phyloP scores from a whole-genome alignment of 2,888 invertebrate species.

The Morpho achilles region DNA sequence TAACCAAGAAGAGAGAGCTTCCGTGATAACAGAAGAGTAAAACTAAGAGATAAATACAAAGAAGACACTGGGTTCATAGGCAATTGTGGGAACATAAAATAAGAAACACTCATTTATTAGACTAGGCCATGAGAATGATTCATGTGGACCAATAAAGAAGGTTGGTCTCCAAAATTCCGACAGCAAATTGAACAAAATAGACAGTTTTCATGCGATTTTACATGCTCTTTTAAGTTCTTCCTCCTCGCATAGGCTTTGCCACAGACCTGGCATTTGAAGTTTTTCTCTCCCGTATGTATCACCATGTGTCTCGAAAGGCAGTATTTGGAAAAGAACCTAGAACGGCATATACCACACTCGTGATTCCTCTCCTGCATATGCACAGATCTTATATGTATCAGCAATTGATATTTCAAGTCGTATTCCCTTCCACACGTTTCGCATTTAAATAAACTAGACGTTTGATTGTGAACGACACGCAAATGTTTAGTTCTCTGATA shows the following conservation, averaged over 20 bases:
- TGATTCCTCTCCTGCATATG: conserved; percentile 61
- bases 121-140: conserved; percentile 24
- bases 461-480: conserved; percentile 52
- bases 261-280: conserved; percentile 67
- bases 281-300: conserved; percentile 71
- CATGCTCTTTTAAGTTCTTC: conserved; percentile 50
- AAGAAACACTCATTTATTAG: background rate
- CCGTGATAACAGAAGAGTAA: too few relatives aligned
- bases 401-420: conserved; percentile 55
- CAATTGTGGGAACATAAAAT: too few relatives aligned
- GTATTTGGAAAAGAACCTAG: conserved; percentile 58
- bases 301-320: conserved; percentile 69
- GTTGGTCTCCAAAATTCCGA: conserved; percentile 36
- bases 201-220: conserved; percentile 40
- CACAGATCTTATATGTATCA: conserved; percentile 54
- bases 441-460: conserved; percentile 44
- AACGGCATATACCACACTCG: conserved; percentile 52
- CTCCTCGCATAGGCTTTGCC: conserved; percentile 62
- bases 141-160: conserved; percentile 37
- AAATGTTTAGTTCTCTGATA: conserved; percentile 61
- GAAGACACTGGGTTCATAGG: too few relatives aligned
- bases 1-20: too few relatives aligned
- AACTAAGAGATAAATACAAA: too few relatives aligned
- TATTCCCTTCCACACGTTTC: conserved; percentile 56
- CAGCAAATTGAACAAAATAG: conserved; percentile 42